Evolutionary conservation across 35 echinoderm and acorn worm genomes (phyloP), one percentile per base, ranked within the genome.

Genomic region (Amphiura filiformis): DNA sequence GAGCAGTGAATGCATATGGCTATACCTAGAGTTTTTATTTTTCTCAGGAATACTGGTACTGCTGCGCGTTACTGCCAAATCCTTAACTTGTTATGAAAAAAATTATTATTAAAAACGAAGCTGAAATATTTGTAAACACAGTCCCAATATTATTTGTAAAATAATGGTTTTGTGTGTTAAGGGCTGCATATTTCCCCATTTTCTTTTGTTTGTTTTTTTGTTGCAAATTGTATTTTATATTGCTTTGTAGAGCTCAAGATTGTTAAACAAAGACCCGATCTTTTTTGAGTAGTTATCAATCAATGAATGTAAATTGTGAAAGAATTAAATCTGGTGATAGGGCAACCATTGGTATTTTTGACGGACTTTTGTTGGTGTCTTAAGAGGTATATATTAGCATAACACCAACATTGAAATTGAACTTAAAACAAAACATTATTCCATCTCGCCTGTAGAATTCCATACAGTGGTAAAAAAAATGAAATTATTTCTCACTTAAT

Each of bases 51-150:
- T 18, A 2, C 2, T n/a, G 61, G 61, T 70, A 70, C 61, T 70
- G 61, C 61, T 70, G 61, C 61, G 61, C 28, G 26, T 26, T 26
- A n/a, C 61, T 70, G 61, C 61, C 61, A 70, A n/a, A 70, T 70
- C 61, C 15, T n/a, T 70, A 15, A 70, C 28, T 11, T 52, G 44
- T 11, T 15, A 70, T 70, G 2, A 70, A 15, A 52, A 70, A 23
- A 70, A 70, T 70, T 70, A 26, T n/a, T n/a, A n/a, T n/a, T n/a
- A 26, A 70, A 70, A 70, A 70, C 7, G 7, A 70, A 70, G 61
- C 61, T 70, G 61, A 70, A 70, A 70, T 70, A 70, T 70, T n/a
- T 70, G 61, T 70, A 30, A 70, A 30, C 61, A 70, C 61, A 70
- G 61, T 70, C 61, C 61, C 17, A 9, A 9, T 47, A 47, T 47